Evolutionary conservation across 2,888 invertebrate species (phyloP), one percentile per base, ranked within the genome.

Genomic region (Metopia argyrocephala): DNA sequence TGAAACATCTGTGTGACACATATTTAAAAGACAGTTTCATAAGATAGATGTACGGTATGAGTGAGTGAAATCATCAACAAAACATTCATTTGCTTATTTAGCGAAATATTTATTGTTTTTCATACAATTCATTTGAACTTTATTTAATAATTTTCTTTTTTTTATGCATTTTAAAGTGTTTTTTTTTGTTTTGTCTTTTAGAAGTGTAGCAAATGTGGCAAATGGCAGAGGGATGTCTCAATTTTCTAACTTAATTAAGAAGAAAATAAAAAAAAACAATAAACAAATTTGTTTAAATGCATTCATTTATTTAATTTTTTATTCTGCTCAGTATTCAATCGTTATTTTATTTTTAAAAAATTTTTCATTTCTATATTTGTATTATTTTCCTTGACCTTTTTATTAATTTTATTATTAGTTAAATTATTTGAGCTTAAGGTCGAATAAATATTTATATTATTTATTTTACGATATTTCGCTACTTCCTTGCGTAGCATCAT

Each of bases 171-270:
- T 23, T 59, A 50, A 52, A 23, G 25, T 23, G 45, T 7, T 64
- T 54, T 18, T 28, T 61, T 38, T 68, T 76, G 45, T 3, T 45
- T 48, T 71, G 28, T 57, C 56, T 54, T 62, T 28, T 66, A 66
- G 65, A 74, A 66, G 62, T 81, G 78, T 62, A 65, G 70, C 70
- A 81, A 81, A 81, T 81, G 76, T 69, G n/a, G n/a, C 38, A 38
- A 38, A 38, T 38, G 38, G 38, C 15, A 38, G 9, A 15, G 9
- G 38, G 12, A 70, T 81, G 81, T 81, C 81, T 78, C 78, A 69
- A 81, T 81, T 76, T 78, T 78, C 81, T 75, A 78, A 81, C 31
- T 78, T 78, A 70, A 75, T 74, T 38, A 12, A 45, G 21, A 66
- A 38, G 15, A 78, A 75, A 75, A 74, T 78, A 78, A 78, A n/a